Evolutionary conservation across 1,140 invertebrate species (phyloP).

Genomic region (Hesperophylax magnus): DNA sequence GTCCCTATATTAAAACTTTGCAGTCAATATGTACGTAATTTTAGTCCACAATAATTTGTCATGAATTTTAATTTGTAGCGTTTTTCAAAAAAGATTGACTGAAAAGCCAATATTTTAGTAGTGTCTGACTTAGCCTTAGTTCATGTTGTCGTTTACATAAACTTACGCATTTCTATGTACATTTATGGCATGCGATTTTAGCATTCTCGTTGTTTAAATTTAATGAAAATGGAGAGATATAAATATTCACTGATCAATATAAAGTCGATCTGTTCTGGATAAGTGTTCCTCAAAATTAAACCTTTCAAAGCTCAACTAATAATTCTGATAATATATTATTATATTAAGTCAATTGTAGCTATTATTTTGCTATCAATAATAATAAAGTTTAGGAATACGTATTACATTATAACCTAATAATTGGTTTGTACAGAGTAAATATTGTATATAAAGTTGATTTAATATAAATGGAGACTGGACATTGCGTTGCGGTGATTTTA

Average conservation of each 20-base stretch:
- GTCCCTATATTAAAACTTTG: neutral
- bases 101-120: too few relatives aligned
- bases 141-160: too few relatives aligned
- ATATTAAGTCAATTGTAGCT: constrained; percentile 5
- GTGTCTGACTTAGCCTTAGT: too few relatives aligned
- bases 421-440: constrained; percentile 12
- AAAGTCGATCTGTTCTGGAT: too few relatives aligned
- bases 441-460: neutral
- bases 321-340: neutral
- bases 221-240: too few relatives aligned
- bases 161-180: too few relatives aligned
- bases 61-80: neutral
- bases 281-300: too few relatives aligned
- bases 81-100: neutral
- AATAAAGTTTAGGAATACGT: neutral
- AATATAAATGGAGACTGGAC: constrained; percentile 2
- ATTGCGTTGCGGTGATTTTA: neutral
- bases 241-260: too few relatives aligned
- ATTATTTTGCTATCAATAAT: neutral
- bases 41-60: neutral
- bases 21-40: neutral
- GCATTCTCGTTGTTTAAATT: too few relatives aligned
- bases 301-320: constrained; percentile 8
- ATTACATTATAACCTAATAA: neutral
- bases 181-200: too few relatives aligned